phyloP scores from a whole-genome alignment of 2,113 vertebrate genomes.

The Thamnophis sirtalis region DNA sequence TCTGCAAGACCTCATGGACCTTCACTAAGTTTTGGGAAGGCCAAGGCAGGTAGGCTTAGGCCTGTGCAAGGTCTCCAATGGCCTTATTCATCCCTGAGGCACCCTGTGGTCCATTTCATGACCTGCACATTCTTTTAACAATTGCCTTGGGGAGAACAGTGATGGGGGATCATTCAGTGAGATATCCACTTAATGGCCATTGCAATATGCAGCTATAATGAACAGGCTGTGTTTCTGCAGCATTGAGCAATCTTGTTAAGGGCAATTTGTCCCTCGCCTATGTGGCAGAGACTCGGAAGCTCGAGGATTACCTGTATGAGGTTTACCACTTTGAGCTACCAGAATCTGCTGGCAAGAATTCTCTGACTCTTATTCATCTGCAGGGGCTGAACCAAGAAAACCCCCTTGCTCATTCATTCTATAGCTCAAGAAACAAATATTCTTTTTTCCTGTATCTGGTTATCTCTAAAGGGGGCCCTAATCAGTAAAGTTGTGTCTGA shows the following conservation, averaged over 20 bases:
- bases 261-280: neutral
- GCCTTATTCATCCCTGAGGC: too few relatives aligned
- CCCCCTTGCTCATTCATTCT: neutral
- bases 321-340: neutral
- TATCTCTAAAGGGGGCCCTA: neutral
- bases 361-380: neutral
- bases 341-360: neutral
- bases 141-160: too few relatives aligned
- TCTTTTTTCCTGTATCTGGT: neutral
- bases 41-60: too few relatives aligned
- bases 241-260: neutral
- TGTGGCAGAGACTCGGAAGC: neutral
- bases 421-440: neutral
- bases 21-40: too few relatives aligned
- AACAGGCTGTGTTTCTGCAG: neutral
- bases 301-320: neutral
- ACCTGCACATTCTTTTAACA: too few relatives aligned
- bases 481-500: neutral
- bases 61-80: too few relatives aligned
- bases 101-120: too few relatives aligned
- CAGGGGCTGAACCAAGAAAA: neutral
- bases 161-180: too few relatives aligned
- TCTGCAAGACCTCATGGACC: too few relatives aligned
- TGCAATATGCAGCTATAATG: neutral
- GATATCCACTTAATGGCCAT: neutral